These are phyloP conservation scores for Himalopsyche kuldschensis DNA, from an alignment of 2,888 invertebrate genomes.

Conservation along the genomic window DNA sequence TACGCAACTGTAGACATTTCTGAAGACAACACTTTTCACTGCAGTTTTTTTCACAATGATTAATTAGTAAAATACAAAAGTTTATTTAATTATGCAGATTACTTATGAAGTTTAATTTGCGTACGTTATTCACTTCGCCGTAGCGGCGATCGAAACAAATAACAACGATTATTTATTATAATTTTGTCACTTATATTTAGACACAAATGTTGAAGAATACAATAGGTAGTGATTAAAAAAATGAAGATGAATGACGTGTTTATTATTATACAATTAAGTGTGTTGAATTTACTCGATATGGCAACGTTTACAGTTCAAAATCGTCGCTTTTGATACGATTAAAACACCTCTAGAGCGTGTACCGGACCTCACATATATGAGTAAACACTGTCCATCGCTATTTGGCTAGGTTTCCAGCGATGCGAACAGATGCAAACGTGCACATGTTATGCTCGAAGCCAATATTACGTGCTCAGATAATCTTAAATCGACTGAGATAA, in stretches of 20 bases:
- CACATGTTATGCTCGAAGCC: not conserved
- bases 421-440: not conserved
- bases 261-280: not conserved
- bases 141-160: not conserved
- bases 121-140: not conserved
- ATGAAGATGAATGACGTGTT: not conserved
- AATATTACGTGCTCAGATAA: not conserved
- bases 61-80: not conserved
- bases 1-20: not conserved
- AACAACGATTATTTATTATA: not conserved
- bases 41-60: not conserved
- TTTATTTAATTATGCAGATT: not conserved
- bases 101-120: not conserved
- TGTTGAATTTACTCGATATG: not conserved
- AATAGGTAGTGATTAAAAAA: not conserved
- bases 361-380: not conserved
- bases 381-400: not conserved
- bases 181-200: not conserved
- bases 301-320: not conserved
- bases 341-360: not conserved
- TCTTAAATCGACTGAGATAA: not conserved
- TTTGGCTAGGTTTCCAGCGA: not conserved
- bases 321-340: not conserved
- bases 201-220: not conserved
- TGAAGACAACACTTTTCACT: not conserved